phyloP scores from a whole-genome alignment of 2,888 invertebrate species.

The Drosophila sordidula region DNA sequence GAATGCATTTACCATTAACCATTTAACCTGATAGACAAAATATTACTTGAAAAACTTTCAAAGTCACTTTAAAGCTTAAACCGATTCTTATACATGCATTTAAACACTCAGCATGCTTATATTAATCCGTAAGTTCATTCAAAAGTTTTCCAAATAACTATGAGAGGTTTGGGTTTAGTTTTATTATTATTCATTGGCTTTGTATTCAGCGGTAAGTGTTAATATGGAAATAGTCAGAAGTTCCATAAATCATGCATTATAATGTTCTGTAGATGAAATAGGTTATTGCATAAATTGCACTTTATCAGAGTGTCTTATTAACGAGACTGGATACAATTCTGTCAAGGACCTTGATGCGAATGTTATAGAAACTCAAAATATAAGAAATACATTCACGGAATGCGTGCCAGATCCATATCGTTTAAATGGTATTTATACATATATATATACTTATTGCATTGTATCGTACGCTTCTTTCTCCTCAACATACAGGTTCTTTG shows the following conservation, averaged over 20 bases:
- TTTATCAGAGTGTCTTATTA: constrained; percentile 9
- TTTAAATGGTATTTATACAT: constrained; percentile 6
- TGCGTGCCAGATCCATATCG: constrained; percentile 10
- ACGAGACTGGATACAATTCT: background rate
- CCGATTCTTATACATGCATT: background rate
- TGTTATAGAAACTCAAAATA: no score
- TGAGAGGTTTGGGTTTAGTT: background rate
- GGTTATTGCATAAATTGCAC: constrained; percentile 7
- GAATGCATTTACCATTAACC: no score
- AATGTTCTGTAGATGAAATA: background rate
- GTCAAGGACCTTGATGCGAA: background rate
- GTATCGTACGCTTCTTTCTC: no score
- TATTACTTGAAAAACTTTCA: background rate
- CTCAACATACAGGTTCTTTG: background rate
- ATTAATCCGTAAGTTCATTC: background rate
- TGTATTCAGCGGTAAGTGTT: background rate
- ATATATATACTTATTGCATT: no score
- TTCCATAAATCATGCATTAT: background rate
- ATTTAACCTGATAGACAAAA: no score
- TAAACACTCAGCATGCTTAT: background rate
- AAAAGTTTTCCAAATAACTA: background rate
- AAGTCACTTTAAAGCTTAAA: background rate
- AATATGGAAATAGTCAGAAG: no score
- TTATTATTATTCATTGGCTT: background rate
- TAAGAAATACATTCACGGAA: background rate